Evolutionary conservation across 2,888 invertebrate genomes (phyloP).

Genomic region (Platypus cylindrus): DNA sequence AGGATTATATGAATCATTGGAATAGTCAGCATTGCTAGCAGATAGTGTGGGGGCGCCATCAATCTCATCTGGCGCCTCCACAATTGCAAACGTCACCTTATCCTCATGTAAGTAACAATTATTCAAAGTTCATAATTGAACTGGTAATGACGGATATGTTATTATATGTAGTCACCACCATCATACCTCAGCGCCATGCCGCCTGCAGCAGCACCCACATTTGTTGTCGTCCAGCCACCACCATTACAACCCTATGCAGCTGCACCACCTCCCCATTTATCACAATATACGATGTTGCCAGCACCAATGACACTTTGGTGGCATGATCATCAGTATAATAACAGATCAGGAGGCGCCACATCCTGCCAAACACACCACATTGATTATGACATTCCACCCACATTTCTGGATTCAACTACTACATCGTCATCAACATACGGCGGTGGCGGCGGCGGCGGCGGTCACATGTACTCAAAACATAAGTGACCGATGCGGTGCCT

Average conservation of each 20-base stretch:
- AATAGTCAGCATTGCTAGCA: conserved; percentile 62
- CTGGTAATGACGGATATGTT: background rate
- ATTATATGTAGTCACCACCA: conserved; percentile 4
- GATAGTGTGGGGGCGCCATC: conserved; percentile 42
- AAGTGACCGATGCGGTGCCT: conserved; percentile 28
- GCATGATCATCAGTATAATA: conserved; percentile 28
- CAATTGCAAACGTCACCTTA: conserved; percentile 15
- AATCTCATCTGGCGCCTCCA: conserved; percentile 29
- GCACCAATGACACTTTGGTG: conserved; percentile 29
- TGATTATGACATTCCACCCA: conserved; percentile 5
- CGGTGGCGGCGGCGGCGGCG: conserved; percentile 6
- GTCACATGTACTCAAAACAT: conserved; percentile 22
- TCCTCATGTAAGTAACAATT: conserved; percentile 12
- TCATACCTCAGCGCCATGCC: conserved; percentile 12
- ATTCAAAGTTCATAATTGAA: background rate
- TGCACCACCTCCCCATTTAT: conserved; percentile 23
- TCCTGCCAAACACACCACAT: conserved; percentile 13
- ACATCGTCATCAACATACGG: conserved; percentile 9
- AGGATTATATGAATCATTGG: conserved; percentile 62
- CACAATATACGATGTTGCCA: conserved; percentile 22
- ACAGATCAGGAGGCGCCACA: conserved; percentile 15
- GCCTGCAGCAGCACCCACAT: conserved; percentile 20
- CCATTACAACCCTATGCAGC: conserved; percentile 26
- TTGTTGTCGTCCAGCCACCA: conserved; percentile 32
- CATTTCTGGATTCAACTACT: too few relatives aligned